These are phyloP conservation scores for Lypha dubia DNA, from an alignment of 2,888 invertebrate species.

Conservation along the genomic window DNA sequence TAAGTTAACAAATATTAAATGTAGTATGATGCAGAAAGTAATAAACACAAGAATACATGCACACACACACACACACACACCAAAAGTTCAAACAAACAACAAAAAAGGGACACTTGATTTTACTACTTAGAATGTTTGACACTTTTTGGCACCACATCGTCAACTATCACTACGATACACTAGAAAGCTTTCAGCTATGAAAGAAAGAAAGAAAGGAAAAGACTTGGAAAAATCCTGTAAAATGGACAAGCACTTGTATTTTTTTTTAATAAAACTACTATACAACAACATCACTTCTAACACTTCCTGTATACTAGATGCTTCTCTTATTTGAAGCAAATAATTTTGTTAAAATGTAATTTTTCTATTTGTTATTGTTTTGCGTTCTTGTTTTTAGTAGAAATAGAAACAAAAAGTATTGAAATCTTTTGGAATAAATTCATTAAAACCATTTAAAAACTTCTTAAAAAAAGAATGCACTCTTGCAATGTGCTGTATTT, in stretches of 20 bases:
- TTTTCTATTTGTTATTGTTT: slow-evolving; percentile 16
- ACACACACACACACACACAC: background rate
- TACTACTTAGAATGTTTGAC: slow-evolving; percentile 83
- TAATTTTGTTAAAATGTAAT: slow-evolving; percentile 42
- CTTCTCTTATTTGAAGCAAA: slow-evolving; percentile 36
- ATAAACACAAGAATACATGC: slow-evolving; percentile 41
- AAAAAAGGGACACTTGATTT: slow-evolving; percentile 82
- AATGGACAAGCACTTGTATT: slow-evolving; percentile 44
- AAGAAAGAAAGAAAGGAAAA: background rate
- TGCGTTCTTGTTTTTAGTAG: background rate
- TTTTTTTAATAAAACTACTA: background rate
- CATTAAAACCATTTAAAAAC: background rate
- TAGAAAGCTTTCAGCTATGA: slow-evolving; percentile 39
- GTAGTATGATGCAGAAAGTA: slow-evolving; percentile 35
- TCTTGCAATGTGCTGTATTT: background rate
- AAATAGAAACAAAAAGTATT: background rate
- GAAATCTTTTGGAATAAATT: background rate
- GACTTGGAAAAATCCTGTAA: slow-evolving; percentile 46
- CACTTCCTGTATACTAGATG: slow-evolving; percentile 45
- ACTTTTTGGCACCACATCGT: slow-evolving; percentile 79
- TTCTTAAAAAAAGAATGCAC: background rate
- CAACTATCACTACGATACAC: slow-evolving; percentile 53
- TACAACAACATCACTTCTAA: slow-evolving; percentile 23
- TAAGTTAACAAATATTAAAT: slow-evolving; percentile 1
- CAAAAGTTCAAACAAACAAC: slow-evolving; percentile 57